Percentiles rank a stretch among this genome's conserved stretches.
These are phyloP conservation scores for Terrapene triunguis DNA, from an alignment of 2,113 vertebrate genomes.

Conservation along the genomic window DNA sequence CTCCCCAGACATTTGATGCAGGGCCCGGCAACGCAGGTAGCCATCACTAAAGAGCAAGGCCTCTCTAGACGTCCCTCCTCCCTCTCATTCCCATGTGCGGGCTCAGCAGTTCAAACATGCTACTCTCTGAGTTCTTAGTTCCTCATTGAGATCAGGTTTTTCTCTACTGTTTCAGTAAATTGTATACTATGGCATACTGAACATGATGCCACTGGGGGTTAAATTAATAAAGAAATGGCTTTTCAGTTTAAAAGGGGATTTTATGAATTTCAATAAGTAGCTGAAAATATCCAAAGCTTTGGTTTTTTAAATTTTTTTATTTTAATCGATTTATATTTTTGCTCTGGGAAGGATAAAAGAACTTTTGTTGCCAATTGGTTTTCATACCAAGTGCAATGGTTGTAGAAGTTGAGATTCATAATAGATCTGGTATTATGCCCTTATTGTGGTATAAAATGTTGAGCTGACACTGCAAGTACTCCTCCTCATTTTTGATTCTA, in stretches of 20 bases:
- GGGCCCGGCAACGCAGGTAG: background rate
- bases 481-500: constrained; percentile 16
- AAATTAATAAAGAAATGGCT: background rate
- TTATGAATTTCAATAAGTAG: constrained; percentile 39
- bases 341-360: background rate
- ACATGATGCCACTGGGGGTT: background rate
- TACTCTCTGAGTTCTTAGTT: background rate
- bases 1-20: background rate
- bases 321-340: constrained; percentile 37
- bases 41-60: background rate
- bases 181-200: background rate
- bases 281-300: background rate
- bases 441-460: background rate
- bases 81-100: no score
- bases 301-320: background rate
- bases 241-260: constrained; percentile 8
- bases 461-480: background rate
- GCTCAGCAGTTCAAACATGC: constrained; percentile 9
- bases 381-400: background rate
- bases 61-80: no score
- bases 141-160: background rate
- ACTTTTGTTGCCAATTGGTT: background rate
- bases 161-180: background rate
- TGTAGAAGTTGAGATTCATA: background rate
- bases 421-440: constrained; percentile 23